Evolutionary conservation across 2,797 vertebrate genomes (phyloP).

Genomic region (Jordanella pulchra): DNA sequence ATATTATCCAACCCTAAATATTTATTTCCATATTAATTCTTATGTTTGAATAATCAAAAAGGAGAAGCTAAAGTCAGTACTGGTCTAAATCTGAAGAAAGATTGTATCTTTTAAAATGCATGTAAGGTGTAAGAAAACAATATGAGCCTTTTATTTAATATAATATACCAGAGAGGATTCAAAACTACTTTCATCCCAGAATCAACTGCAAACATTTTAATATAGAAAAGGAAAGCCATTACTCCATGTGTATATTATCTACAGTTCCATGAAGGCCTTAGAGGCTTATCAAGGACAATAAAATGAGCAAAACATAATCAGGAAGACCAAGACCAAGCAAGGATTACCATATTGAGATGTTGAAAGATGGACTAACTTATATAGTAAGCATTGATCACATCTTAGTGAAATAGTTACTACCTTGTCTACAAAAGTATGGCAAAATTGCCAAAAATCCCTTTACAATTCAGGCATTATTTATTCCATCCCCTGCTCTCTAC

Average conservation of each 20-base stretch:
- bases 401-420: neutral
- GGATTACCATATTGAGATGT: neutral
- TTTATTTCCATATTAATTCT: too few relatives aligned
- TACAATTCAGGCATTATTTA: too few relatives aligned
- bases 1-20: too few relatives aligned
- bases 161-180: too few relatives aligned
- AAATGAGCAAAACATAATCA: neutral
- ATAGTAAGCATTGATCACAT: neutral
- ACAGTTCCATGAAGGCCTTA: neutral
- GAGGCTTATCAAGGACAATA: neutral
- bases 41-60: too few relatives aligned
- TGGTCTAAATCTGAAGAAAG: too few relatives aligned
- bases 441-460: neutral
- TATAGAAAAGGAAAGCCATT: conserved; percentile 46
- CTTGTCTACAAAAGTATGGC: neutral
- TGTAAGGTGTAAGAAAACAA: too few relatives aligned
- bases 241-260: neutral
- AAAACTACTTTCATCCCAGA: too few relatives aligned
- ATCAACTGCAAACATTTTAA: neutral
- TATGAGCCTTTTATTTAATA: too few relatives aligned
- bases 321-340: neutral
- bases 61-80: too few relatives aligned
- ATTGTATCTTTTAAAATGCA: too few relatives aligned
- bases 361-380: neutral
- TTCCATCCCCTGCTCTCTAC: too few relatives aligned